Percentiles rank a stretch among this genome's conserved stretches.
phyloP scores from a whole-genome alignment of 2,113 vertebrate genomes.

The Felis chaus region DNA sequence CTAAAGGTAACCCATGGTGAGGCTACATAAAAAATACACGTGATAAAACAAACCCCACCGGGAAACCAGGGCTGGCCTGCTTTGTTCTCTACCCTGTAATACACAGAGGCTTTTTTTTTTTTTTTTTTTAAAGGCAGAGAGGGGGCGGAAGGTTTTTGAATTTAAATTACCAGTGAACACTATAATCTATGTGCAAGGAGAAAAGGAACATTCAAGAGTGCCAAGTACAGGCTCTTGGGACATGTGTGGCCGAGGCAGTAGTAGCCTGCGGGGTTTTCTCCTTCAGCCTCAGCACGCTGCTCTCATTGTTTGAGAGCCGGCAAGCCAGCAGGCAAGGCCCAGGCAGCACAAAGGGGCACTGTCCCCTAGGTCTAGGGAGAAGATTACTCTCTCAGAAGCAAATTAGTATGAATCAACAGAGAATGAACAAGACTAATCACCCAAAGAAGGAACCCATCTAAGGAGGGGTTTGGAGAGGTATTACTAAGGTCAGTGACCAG shows the following conservation, averaged over 20 bases:
- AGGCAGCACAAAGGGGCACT: constrained; percentile 45
- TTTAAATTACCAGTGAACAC: constrained; percentile 73
- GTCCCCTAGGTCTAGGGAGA: constrained; percentile 9
- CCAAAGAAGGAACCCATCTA: neutral
- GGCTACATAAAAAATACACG: constrained; percentile 42
- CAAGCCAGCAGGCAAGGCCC: constrained; percentile 34
- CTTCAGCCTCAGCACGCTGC: constrained; percentile 31
- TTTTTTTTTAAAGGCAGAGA: constrained; percentile 50
- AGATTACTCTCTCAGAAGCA: constrained; percentile 42
- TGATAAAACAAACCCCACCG: constrained; percentile 48
- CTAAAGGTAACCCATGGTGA: constrained; percentile 44
- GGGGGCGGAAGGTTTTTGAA: constrained; percentile 60
- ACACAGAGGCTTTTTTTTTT: constrained; percentile 41
- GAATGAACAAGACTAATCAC: constrained; percentile 30
- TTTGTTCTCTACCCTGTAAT: constrained; percentile 69
- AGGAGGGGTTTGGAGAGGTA: neutral
- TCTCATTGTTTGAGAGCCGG: constrained; percentile 16
- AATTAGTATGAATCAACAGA: constrained; percentile 46
- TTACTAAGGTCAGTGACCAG: neutral
- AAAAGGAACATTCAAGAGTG: constrained; percentile 70
- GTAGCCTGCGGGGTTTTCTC: constrained; percentile 2
- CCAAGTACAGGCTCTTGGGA: constrained; percentile 32
- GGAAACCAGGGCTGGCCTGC: neutral
- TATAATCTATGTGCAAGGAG: constrained; percentile 70
- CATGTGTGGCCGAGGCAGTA: constrained; percentile 33